Conservation (phyloP, 2,113 vertebrate species). For the Paedocypris sp. region DNA sequence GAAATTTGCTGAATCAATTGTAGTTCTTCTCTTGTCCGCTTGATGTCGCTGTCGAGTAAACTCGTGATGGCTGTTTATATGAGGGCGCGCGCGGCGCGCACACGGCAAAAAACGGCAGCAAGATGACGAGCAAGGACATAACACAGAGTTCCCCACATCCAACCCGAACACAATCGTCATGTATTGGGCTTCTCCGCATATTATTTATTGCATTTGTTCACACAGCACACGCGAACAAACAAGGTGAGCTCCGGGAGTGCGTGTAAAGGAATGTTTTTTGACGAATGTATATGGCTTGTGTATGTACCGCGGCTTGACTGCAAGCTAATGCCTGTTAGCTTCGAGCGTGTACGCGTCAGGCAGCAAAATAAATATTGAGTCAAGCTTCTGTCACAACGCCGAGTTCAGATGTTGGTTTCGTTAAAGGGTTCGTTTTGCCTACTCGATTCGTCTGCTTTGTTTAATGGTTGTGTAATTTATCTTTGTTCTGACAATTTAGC, state of each 20-base stretch:
- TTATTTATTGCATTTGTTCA: constrained; percentile 71
- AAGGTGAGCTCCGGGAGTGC: constrained; percentile 47
- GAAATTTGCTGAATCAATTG: not conserved
- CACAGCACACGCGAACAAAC: constrained; percentile 58
- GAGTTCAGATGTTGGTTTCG: not conserved
- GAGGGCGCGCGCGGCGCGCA: constrained; percentile 12
- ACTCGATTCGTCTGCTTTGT: not conserved
- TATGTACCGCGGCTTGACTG: constrained; percentile 1
- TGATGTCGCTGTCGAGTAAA: constrained; percentile 1
- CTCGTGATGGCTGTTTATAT: constrained; percentile 32
- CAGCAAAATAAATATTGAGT: not conserved
- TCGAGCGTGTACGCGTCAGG: not conserved
- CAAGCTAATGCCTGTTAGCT: constrained; percentile 12
- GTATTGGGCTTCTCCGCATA: constrained; percentile 54
- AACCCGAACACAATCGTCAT: constrained; percentile 41
- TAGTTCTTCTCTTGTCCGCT: not conserved
- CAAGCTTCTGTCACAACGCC: not conserved
- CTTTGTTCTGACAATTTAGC: not conserved
- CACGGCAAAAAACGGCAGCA: constrained; percentile 31
- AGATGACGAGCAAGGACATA: constrained; percentile 55
- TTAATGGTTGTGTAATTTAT: too few relatives aligned
- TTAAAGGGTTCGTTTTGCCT: not conserved
- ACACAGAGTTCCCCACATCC: constrained; percentile 34
- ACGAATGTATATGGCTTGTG: not conserved
- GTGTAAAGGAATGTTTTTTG: not conserved